Conservation (phyloP, 2,113 vertebrate genomes). For the Eonycteris spelaea region DNA sequence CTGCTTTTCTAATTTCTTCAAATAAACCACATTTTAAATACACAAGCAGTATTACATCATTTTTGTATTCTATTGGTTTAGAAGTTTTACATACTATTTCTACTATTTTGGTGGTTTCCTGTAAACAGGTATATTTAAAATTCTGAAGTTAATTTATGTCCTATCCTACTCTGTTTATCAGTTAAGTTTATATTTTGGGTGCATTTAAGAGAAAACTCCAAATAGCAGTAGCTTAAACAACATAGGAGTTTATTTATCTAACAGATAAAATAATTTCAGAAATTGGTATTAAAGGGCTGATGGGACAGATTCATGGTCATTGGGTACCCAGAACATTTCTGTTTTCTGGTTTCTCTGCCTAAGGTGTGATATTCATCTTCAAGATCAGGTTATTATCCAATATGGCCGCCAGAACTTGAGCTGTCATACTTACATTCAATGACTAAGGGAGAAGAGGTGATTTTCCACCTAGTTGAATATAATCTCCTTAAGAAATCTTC, state of each 20-base stretch:
- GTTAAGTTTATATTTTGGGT: not conserved
- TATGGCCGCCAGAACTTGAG: not conserved
- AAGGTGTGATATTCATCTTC: not conserved
- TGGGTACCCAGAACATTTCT: not conserved
- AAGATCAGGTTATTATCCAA: not conserved
- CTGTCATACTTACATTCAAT: not conserved
- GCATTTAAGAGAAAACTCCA: not conserved
- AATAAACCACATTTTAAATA: not conserved
- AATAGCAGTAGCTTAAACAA: not conserved
- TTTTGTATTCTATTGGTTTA: not conserved
- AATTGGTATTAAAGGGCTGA: not conserved
- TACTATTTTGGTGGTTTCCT: not conserved
- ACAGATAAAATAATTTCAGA: not conserved
- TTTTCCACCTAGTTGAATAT: not conserved
- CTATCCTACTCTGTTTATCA: not conserved
- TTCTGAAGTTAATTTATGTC: not conserved
- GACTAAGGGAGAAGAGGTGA: not conserved
- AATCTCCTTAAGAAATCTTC: not conserved
- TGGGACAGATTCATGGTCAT: not conserved
- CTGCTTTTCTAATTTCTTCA: constrained; percentile 4
- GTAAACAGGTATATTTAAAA: not conserved
- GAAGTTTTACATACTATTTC: not conserved
- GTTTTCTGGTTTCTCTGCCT: not conserved
- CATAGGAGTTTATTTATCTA: not conserved
- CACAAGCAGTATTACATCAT: not conserved